Evolutionary conservation across 1,140 invertebrate species (phyloP), one percentile per base, ranked within the genome.

Genomic region (Dreissena polymorpha): DNA sequence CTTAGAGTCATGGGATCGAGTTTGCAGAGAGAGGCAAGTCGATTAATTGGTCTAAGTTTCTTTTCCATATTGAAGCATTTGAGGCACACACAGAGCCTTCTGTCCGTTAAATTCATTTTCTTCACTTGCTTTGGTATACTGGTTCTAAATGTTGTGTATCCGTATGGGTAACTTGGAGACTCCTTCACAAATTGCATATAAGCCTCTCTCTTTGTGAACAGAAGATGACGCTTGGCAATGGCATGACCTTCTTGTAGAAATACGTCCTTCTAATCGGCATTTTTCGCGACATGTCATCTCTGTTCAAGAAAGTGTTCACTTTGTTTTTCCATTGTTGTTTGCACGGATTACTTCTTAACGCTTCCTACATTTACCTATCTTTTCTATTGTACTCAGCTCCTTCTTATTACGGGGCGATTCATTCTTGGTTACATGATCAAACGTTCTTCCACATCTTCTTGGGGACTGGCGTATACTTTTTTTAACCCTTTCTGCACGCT

Each of bases 181-280:
- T 14, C 14, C 21, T 67, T 29, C 23, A 67, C 23, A 29, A 67
- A 67, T 67, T 67, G 13, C 64, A n/a, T 16, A 23, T 67, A 67
- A 18, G 23, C 16, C 21, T n/a, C 64, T 29, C 29, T 67, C 21
- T 67, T 16, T 14, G 14, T n/a, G 14, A 14, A 67, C 14, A 67
- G 21, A n/a, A 67, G 64, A 67, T 67, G 64, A 23, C 64, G 64
- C 64, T 67, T 23, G 23, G 64, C 14, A n/a, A 67, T 25, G 13
- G 21, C 23, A 14, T 67, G 16, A 13, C 64, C 64, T 14, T 23
- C 13, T 16, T 27, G 14, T 8, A 0, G 14, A 1, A 67, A 3
- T n/a, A 25, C 23, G 21, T 67, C 64, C 21, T 67, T 67, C 29
- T 67, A 10, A 67, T 67, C 29, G 64, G 64, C 64, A 67, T 67